phyloP scores from a whole-genome alignment of 2,888 invertebrate genomes.

The Melanchra persicariae region DNA sequence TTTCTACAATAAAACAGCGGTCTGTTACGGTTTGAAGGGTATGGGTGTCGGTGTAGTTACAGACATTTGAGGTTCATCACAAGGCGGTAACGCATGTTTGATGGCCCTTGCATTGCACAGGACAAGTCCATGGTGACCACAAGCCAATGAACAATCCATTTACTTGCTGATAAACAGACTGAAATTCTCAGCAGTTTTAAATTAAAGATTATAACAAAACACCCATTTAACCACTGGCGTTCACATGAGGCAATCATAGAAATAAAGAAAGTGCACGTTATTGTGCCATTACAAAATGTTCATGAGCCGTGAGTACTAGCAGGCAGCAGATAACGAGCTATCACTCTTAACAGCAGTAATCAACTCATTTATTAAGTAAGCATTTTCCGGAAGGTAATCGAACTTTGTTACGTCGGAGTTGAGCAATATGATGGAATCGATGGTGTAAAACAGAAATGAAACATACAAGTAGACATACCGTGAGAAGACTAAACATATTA shows the following conservation, averaged over 20 bases:
- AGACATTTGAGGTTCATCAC: not conserved
- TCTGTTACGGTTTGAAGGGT: not conserved
- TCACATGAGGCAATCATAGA: slow-evolving; percentile 25
- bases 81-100: not conserved
- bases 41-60: not conserved
- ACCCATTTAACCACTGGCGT: slow-evolving; percentile 2
- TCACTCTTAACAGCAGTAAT: slow-evolving; percentile 28
- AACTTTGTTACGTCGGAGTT: slow-evolving; percentile 14
- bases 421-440: not conserved
- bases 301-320: slow-evolving; percentile 32
- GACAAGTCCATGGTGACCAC: not conserved
- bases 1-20: not conserved
- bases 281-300: slow-evolving; percentile 48
- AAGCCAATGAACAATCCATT: no score
- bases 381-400: slow-evolving; percentile 43
- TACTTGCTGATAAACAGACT: not conserved
- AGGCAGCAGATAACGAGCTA: slow-evolving; percentile 12
- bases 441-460: not conserved
- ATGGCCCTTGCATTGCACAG: not conserved
- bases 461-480: not conserved
- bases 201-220: slow-evolving; percentile 3
- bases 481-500: not conserved
- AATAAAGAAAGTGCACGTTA: slow-evolving; percentile 52
- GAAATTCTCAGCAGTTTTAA: not conserved
- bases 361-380: slow-evolving; percentile 20